Evolutionary conservation across 2,888 invertebrate species (phyloP), one percentile per base, ranked within the genome.

Genomic region (Drosophila bunnanda): DNA sequence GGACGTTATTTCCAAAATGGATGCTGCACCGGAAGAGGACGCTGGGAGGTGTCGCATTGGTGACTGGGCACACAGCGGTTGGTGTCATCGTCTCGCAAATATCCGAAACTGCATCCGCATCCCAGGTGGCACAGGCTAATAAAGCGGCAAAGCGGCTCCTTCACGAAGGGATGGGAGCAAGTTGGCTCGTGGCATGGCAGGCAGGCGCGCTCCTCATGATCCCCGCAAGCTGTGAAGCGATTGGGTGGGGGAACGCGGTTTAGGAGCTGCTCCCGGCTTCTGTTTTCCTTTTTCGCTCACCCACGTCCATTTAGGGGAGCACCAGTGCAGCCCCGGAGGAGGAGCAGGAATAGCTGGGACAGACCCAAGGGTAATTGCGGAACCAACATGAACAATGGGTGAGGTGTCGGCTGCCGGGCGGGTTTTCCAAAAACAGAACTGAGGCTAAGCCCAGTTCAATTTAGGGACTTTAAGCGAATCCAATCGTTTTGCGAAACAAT

Each of bases 71-170:
- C 54, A 67, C 80, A 84, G 7, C 28, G 39, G 1, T 43, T 34
- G n/a, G 54, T 57, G 4, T 8, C 1, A 61, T 77, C 86, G 13
- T 66, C 7, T 4, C 80, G 79, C 20, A 77, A 28, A 48, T 62
- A 73, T 20, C 75, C 82, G 9, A 28, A 67, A 20, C 60, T 69
- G 61, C 87, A 82, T 44, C 55, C 58, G 38, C 80, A 84, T 30
- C 75, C 80, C 50, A 87, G 52, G 0, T 34, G 17, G 38, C 80
- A 85, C 4, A 39, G 0, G 2, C 0, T 1, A 1, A 9, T 9
- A 30, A 56, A 61, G n/a, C 0, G 3, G 28, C 79, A 74, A 0
- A 0, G 0, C 0, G 10, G 0, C 9, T 76, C 59, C 2, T 0
- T 0, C 13, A 15, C 1, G 53, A 13, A 61, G 6, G 71, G 72